Conservation (phyloP, 2,113 vertebrate genomes). For the Etheostoma spectabile region DNA sequence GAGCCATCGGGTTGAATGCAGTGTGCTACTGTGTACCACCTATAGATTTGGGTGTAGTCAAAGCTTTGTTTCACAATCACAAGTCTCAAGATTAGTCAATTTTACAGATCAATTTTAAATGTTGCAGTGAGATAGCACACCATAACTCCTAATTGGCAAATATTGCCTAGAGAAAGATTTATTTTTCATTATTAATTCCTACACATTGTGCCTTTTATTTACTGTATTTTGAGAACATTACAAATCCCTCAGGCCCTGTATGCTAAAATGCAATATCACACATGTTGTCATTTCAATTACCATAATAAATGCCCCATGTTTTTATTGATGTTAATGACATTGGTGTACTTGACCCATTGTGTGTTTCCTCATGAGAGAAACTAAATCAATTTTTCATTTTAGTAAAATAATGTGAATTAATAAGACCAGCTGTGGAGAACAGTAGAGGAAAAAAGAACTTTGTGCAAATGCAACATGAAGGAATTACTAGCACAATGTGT, state of each 20-base stretch:
- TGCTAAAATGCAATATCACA: neutral
- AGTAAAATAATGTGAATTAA: neutral
- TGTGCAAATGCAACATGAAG: neutral
- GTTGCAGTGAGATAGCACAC: neutral
- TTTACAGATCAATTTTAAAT: neutral
- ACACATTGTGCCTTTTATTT: neutral
- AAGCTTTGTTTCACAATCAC: slow-evolving; percentile 2
- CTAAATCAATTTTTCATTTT: neutral
- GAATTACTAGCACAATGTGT: neutral
- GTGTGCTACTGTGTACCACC: neutral
- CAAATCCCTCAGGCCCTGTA: neutral
- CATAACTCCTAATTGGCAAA: neutral
- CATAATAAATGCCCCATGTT: too few relatives aligned
- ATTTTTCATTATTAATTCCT: neutral
- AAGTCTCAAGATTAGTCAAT: neutral
- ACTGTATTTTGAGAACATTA: neutral
- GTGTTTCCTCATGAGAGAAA: neutral
- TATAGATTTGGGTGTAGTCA: neutral
- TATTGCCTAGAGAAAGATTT: neutral
- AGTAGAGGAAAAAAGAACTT: neutral
- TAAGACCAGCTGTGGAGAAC: neutral
- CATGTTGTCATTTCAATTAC: too few relatives aligned
- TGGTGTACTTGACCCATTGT: neutral
- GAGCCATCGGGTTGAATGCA: neutral
- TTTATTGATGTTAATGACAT: too few relatives aligned